Conservation (phyloP, 2,113 vertebrate species). For the Oenanthe oenanthe region DNA sequence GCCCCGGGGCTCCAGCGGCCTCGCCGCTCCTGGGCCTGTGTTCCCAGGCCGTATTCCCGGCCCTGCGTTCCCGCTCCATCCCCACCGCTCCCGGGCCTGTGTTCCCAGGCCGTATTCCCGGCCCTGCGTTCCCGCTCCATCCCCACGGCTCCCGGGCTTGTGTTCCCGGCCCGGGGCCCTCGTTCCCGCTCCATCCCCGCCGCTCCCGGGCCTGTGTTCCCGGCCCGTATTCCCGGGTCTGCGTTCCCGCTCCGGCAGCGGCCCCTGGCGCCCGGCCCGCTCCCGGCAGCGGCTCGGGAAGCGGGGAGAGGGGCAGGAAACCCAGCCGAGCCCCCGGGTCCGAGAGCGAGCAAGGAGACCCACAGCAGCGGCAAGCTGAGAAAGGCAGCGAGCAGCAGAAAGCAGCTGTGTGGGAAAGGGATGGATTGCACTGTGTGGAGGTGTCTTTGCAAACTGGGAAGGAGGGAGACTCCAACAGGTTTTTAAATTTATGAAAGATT, state of each 20-base stretch:
- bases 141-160: neutral
- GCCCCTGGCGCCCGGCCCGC: neutral
- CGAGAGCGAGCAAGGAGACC: rapidly evolving
- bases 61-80: no score
- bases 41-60: no score
- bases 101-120: no score
- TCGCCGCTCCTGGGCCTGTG: no score
- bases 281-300: neutral
- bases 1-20: rapidly evolving
- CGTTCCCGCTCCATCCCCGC: no score
- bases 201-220: no score
- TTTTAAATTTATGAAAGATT: neutral
- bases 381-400: neutral
- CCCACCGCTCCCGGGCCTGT: no score
- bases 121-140: neutral
- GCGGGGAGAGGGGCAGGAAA: rapidly evolving
- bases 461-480: neutral
- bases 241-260: neutral
- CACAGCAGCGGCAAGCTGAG: rapidly evolving
- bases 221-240: no score
- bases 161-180: no score
- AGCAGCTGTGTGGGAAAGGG: neutral
- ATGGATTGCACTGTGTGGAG: rapidly evolving
- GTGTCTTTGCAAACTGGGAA: rapidly evolving
- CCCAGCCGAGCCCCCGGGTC: rapidly evolving